Evolutionary conservation across 2,888 invertebrate genomes (phyloP).

Genomic region (Imbricaverruca yamaguchii): DNA sequence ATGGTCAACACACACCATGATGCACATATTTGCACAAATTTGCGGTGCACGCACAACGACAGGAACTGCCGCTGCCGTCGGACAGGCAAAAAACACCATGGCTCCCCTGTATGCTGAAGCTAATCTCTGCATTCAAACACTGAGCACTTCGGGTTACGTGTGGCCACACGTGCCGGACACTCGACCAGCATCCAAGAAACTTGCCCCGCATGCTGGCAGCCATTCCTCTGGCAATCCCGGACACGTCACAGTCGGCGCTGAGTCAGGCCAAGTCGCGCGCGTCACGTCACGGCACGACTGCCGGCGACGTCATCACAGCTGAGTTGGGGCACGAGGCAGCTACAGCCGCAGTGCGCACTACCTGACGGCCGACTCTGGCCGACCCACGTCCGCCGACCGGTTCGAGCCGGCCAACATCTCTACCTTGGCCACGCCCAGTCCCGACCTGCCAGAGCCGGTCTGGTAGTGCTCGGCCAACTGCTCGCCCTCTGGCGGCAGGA

Average conservation of each 20-base stretch:
- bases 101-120: no score
- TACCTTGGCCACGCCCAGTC: slow-evolving; percentile 8
- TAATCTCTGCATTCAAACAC: not conserved
- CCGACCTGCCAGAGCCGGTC: slow-evolving; percentile 20
- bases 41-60: no score
- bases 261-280: not conserved
- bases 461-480: slow-evolving; percentile 21
- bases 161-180: not conserved
- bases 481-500: slow-evolving; percentile 40
- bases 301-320: not conserved
- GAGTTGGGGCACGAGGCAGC: not conserved
- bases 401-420: not conserved
- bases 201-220: not conserved
- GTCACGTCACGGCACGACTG: not conserved
- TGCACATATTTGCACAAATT: no score
- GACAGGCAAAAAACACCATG: no score
- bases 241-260: not conserved
- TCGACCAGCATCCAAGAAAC: not conserved
- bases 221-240: not conserved
- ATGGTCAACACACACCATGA: no score
- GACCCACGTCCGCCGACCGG: not conserved
- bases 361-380: not conserved
- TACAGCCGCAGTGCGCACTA: not conserved
- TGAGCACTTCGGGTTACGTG: not conserved
- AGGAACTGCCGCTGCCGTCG: no score